Evolutionary conservation across 1,140 invertebrate genomes (phyloP).

Genomic region (Notospermus geniculatus): DNA sequence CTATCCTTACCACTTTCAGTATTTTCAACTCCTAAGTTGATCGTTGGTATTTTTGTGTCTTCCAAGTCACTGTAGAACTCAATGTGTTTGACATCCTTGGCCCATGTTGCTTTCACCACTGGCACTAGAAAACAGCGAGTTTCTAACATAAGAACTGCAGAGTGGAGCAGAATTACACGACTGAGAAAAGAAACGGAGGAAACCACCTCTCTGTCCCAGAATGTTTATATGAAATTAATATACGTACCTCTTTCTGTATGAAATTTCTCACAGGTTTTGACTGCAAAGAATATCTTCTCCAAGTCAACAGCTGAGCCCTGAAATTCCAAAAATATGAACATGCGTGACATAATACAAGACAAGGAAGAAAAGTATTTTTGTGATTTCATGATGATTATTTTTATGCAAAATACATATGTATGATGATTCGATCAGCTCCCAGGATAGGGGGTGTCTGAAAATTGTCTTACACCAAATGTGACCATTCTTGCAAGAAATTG

Average conservation of each 20-base stretch:
- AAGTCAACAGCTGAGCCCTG: constrained; percentile 61
- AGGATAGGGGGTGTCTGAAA: not conserved
- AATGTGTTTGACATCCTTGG: constrained; percentile 65
- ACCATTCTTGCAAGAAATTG: constrained; percentile 9
- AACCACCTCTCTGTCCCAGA: no score
- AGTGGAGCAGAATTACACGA: no score
- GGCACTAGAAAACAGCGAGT: constrained; percentile 60
- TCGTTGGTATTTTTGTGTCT: constrained; percentile 70
- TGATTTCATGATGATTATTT: no score
- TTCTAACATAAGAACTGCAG: no score
- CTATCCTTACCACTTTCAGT: constrained; percentile 62
- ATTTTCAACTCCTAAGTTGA: constrained; percentile 72
- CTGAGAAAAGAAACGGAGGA: no score
- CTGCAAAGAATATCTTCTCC: constrained; percentile 73
- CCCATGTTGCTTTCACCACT: constrained; percentile 79
- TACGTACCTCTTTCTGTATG: constrained; percentile 66
- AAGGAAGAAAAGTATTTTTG: not conserved
- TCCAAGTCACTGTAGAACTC: constrained; percentile 74
- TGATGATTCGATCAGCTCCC: not conserved
- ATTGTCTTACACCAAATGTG: no score
- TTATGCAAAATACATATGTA: no score
- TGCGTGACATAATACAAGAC: not conserved
- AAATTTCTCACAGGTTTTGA: constrained; percentile 83
- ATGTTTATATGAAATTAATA: no score
- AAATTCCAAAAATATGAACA: constrained; percentile 4